These are phyloP conservation scores for Ligdia adustata DNA, from an alignment of 2,888 invertebrate genomes.

Conservation along the genomic window DNA sequence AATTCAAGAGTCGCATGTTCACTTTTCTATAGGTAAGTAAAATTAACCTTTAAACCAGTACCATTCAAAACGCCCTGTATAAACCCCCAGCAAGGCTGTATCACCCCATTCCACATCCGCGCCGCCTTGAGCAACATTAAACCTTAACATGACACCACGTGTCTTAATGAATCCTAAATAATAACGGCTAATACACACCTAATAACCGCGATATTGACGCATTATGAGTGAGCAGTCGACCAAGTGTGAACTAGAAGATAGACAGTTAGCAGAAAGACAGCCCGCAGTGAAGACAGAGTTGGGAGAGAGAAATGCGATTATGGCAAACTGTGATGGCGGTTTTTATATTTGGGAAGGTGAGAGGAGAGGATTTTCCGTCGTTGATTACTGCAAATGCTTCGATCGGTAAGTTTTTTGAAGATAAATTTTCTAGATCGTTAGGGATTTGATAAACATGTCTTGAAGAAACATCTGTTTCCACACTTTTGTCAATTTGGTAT, in stretches of 20 bases:
- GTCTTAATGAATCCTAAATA: slow-evolving; percentile 58
- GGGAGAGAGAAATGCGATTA: slow-evolving; percentile 52
- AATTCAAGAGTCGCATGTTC: no score
- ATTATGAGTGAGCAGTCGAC: slow-evolving; percentile 61
- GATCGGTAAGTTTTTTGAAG: slow-evolving; percentile 86
- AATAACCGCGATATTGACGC: slow-evolving; percentile 43
- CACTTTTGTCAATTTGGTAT: no score
- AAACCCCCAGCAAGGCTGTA: background rate
- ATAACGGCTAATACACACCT: slow-evolving; percentile 36
- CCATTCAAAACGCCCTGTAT: slow-evolving; percentile 22
- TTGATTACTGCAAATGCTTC: slow-evolving; percentile 89
- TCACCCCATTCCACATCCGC: slow-evolving; percentile 22
- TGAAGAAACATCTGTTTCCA: no score
- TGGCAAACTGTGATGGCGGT: slow-evolving; percentile 47
- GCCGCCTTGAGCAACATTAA: slow-evolving; percentile 49
- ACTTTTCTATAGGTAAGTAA: no score
- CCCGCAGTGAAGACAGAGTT: slow-evolving; percentile 34
- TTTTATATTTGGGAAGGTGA: slow-evolving; percentile 45
- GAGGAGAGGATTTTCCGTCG: slow-evolving; percentile 87
- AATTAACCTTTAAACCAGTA: no score
- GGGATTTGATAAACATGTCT: no score
- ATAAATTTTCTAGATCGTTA: no score
- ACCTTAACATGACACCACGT: slow-evolving; percentile 63
- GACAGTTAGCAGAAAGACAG: slow-evolving; percentile 23
- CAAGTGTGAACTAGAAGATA: slow-evolving; percentile 16